Percentiles rank a stretch among this genome's conserved stretches.
Conservation (phyloP, 2,113 vertebrate species). For the Reinhardtius hippoglossoides region DNA sequence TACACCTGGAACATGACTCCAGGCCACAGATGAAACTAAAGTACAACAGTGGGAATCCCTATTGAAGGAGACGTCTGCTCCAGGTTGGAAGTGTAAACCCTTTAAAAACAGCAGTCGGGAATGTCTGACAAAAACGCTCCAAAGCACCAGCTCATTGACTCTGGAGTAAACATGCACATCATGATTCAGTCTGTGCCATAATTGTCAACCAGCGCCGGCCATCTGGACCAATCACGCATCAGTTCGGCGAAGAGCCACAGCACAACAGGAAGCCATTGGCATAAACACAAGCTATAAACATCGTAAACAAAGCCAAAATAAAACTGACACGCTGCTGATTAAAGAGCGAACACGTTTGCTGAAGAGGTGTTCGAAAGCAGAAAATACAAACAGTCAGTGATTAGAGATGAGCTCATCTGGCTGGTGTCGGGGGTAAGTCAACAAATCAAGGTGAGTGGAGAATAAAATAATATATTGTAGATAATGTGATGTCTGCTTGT, state of each 20-base stretch:
- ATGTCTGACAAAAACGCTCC: constrained; percentile 14
- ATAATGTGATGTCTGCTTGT: constrained; percentile 33
- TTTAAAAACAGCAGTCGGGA: constrained; percentile 25
- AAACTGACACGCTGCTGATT: constrained; percentile 69
- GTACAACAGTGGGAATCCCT: constrained; percentile 16
- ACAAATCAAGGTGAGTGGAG: constrained; percentile 56
- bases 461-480: constrained; percentile 15
- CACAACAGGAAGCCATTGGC: constrained; percentile 69
- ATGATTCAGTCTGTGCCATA: constrained; percentile 33
- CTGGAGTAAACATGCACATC: constrained; percentile 63
- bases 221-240: constrained; percentile 55
- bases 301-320: constrained; percentile 65
- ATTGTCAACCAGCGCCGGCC: constrained; percentile 30
- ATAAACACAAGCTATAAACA: constrained; percentile 73
- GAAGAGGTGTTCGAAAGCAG: constrained; percentile 64
- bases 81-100: constrained; percentile 17
- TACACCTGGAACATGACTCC: constrained; percentile 57
- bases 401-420: constrained; percentile 55
- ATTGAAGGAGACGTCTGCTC: constrained; percentile 26
- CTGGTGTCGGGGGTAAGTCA: constrained; percentile 42
- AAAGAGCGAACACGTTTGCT: constrained; percentile 49
- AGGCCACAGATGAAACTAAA: constrained; percentile 22
- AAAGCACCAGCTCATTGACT: constrained; percentile 56
- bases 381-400: constrained; percentile 53
- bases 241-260: constrained; percentile 35